phyloP scores from a whole-genome alignment of 2,888 invertebrate species.

The Campopleginae sp. region DNA sequence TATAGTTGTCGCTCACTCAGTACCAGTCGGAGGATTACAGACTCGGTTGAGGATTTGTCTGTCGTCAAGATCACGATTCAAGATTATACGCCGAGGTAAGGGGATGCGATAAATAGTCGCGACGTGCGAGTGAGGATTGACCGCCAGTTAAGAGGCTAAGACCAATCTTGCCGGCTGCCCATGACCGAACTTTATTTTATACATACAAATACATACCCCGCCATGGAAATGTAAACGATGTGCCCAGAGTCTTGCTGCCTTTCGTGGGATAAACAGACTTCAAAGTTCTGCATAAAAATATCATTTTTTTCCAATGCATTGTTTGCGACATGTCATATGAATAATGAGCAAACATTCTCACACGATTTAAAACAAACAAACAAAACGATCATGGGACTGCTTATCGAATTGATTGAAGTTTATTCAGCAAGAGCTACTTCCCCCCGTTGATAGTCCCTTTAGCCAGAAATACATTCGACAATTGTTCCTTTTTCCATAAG shows the following conservation, averaged over 20 bases:
- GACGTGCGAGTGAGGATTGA: constrained; percentile 55
- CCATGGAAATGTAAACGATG: background rate
- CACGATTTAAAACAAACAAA: too few species aligned
- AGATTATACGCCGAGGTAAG: constrained; percentile 27
- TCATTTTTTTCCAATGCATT: too few species aligned
- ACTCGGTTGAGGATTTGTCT: constrained; percentile 33
- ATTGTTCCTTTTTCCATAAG: too few species aligned
- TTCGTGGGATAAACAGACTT: background rate
- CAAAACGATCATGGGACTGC: too few species aligned
- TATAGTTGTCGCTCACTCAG: background rate
- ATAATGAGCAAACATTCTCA: too few species aligned
- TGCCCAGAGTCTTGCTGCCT: background rate
- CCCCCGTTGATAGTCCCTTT: too few species aligned
- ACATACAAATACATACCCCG: background rate
- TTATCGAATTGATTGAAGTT: too few species aligned
- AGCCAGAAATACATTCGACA: too few species aligned
- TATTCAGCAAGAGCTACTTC: too few species aligned
- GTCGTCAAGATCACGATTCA: constrained; percentile 52
- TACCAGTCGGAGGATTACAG: background rate
- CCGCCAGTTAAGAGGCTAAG: constrained; percentile 30
- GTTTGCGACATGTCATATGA: too few species aligned
- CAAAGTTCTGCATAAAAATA: background rate
- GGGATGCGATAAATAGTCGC: constrained; percentile 51
- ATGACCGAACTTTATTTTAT: constrained; percentile 31
- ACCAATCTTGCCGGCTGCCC: constrained; percentile 28